Conservation (phyloP, 2,797 vertebrate genomes). For the Nannoperca australis region DNA sequence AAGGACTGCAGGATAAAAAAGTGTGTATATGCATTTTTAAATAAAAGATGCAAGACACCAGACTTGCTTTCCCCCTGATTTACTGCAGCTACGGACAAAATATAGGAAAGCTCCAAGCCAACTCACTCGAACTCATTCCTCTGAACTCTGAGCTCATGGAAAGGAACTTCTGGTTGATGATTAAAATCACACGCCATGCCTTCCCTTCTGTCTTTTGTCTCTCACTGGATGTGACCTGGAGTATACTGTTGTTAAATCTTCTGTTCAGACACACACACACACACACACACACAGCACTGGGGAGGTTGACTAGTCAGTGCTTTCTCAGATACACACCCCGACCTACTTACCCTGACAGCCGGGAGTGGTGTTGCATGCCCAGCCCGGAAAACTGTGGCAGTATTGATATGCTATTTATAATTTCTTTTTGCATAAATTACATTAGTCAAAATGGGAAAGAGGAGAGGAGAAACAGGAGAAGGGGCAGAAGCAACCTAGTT, state of each 20-base stretch:
- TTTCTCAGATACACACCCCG: slow-evolving; percentile 60
- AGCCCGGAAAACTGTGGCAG: slow-evolving; percentile 72
- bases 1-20: slow-evolving; percentile 10
- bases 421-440: slow-evolving; percentile 85
- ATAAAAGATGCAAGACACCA: slow-evolving; percentile 20
- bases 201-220: slow-evolving; percentile 55
- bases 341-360: slow-evolving; percentile 80
- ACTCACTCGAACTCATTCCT: slow-evolving; percentile 20
- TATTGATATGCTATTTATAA: slow-evolving; percentile 87
- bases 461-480: slow-evolving; percentile 55
- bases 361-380: slow-evolving; percentile 68
- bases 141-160: slow-evolving; percentile 58
- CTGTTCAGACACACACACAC: slow-evolving; percentile 42
- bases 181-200: slow-evolving; percentile 52
- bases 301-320: slow-evolving; percentile 32
- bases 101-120: slow-evolving; percentile 35
- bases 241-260: slow-evolving; percentile 55
- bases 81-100: slow-evolving; percentile 21
- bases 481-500: slow-evolving; percentile 76
- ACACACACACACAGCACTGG: slow-evolving; percentile 37
- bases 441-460: slow-evolving; percentile 78
- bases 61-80: slow-evolving; percentile 33
- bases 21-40: slow-evolving; percentile 4
- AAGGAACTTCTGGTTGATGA: slow-evolving; percentile 50
- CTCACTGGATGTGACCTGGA: slow-evolving; percentile 56